These are phyloP conservation scores for Arrhopalites spinosus DNA, from an alignment of 2,888 invertebrate species.

Conservation along the genomic window DNA sequence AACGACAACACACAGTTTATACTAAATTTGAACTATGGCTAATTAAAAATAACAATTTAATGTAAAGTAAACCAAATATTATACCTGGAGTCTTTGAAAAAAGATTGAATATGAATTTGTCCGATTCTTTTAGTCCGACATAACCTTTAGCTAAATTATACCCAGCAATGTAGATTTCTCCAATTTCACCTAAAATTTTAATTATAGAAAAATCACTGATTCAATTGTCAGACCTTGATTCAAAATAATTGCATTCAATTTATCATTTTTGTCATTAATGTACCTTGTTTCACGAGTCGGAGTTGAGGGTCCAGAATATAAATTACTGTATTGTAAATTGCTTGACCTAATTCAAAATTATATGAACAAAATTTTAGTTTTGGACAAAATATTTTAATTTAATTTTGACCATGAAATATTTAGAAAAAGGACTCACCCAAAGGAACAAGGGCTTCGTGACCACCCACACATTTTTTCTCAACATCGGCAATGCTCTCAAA, in stretches of 20 bases:
- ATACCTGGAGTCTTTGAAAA: constrained; percentile 40
- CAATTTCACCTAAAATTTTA: constrained; percentile 28
- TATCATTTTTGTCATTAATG: too few relatives aligned
- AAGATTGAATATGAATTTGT: constrained; percentile 55
- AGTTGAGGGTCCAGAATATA: constrained; percentile 75
- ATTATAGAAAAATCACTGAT: too few relatives aligned
- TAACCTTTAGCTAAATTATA: constrained; percentile 47
- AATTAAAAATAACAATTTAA: not conserved
- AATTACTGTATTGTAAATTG: constrained; percentile 78
- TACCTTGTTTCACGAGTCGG: constrained; percentile 71
- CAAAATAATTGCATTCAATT: too few relatives aligned
- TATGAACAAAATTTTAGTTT: not conserved
- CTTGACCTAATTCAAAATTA: constrained; percentile 65
- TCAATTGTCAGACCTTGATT: too few relatives aligned
- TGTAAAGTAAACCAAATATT: not conserved
- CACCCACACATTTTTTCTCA: constrained; percentile 62
- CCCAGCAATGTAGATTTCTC: constrained; percentile 52
- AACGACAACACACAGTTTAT: not conserved
- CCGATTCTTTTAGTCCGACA: constrained; percentile 48
- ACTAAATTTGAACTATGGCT: not conserved
- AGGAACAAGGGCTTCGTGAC: constrained; percentile 26
- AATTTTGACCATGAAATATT: not conserved
- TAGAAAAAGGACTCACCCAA: constrained; percentile 14
- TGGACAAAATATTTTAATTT: not conserved
- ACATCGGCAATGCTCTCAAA: constrained; percentile 63